phyloP scores from a whole-genome alignment of 1,140 invertebrate species.

The Diplogasteroides magnus region DNA sequence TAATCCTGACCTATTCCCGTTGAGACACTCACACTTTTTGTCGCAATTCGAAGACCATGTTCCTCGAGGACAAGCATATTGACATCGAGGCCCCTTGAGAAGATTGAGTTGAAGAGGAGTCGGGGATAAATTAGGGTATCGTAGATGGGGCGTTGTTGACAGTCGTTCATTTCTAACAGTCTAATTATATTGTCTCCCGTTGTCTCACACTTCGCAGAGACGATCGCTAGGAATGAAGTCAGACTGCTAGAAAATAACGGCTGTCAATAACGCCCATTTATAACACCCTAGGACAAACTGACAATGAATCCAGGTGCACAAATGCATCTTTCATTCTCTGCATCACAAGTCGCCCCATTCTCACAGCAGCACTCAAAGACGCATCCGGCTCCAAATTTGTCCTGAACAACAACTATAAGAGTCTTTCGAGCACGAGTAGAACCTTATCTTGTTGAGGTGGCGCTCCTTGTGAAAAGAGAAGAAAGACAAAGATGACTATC shows the following conservation, averaged over 20 bases:
- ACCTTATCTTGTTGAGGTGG: too few relatives aligned
- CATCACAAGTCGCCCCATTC: conserved; percentile 69
- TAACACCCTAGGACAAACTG: too few relatives aligned
- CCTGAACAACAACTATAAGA: conserved; percentile 65
- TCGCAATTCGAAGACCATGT: conserved; percentile 69
- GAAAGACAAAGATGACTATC: too few relatives aligned
- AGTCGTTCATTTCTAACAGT: too few relatives aligned
- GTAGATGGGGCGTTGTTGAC: too few relatives aligned
- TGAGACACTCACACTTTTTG: conserved; percentile 49
- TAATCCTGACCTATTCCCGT: neutral
- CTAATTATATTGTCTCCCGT: too few relatives aligned
- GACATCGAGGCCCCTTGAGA: conserved; percentile 58
- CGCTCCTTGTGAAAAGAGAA: too few relatives aligned
- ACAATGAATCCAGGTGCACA: conserved; percentile 77
- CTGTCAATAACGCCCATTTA: too few relatives aligned
- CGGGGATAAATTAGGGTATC: too few relatives aligned
- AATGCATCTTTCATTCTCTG: conserved; percentile 71
- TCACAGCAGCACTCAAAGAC: conserved; percentile 56
- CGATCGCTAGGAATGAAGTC: too few relatives aligned
- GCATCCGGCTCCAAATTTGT: conserved; percentile 70
- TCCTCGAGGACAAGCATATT: neutral
- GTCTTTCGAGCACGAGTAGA: conserved; percentile 66
- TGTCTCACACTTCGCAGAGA: too few relatives aligned
- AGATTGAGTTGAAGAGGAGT: neutral
- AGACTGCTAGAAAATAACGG: too few relatives aligned